Conservation (phyloP, 2,113 vertebrate genomes). For the Anhinga rufa region DNA sequence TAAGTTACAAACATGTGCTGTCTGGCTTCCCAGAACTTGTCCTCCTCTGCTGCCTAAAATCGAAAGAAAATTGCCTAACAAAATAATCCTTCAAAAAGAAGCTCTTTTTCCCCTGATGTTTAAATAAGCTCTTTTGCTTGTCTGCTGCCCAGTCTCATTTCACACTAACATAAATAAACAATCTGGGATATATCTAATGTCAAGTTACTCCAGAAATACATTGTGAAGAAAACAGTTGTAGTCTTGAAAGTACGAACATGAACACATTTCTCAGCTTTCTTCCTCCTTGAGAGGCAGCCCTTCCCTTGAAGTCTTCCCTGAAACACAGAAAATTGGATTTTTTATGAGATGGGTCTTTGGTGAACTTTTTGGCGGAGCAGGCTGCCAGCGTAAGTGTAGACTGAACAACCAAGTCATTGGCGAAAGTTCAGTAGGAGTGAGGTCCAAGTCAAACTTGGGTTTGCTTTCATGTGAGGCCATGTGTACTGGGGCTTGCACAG, state of each 20-base stretch:
- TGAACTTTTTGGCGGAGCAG: not conserved
- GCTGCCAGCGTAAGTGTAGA: not conserved
- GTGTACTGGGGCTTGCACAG: not conserved
- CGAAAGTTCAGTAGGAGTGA: not conserved
- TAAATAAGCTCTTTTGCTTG: not conserved
- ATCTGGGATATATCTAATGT: not conserved
- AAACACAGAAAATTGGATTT: not conserved
- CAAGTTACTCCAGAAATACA: not conserved
- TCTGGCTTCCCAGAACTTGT: constrained; percentile 17
- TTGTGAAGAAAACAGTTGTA: not conserved
- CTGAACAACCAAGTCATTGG: not conserved
- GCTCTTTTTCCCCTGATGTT: not conserved
- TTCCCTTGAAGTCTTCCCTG: not conserved
- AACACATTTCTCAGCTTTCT: not conserved
- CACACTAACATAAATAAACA: not conserved
- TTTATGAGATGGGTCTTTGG: not conserved
- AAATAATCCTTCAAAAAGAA: not conserved
- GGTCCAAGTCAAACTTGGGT: not conserved
- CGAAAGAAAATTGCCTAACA: constrained; percentile 9
- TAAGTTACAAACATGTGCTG: not conserved
- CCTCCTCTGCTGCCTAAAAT: not conserved
- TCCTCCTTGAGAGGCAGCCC: not conserved
- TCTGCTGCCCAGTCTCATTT: not conserved
- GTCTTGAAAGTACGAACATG: not conserved
- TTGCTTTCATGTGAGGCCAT: not conserved